A percentile compares a stretch with the other conserved stretches of the same genome.
Conservation (phyloP, 2,797 vertebrate species). For the Chromis chromis region DNA sequence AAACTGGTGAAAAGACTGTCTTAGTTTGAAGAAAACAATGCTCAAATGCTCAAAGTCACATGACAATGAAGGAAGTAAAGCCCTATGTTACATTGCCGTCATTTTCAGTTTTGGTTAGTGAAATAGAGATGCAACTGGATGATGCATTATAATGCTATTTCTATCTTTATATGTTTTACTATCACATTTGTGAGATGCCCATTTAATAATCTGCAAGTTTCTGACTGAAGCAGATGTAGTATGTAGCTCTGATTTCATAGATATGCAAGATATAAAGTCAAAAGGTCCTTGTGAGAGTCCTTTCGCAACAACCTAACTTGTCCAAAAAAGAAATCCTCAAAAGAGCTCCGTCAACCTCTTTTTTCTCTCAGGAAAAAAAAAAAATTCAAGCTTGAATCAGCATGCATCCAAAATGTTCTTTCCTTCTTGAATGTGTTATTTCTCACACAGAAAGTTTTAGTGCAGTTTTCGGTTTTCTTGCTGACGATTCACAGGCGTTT, state of each 20-base stretch:
- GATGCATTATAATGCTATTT: slow-evolving; percentile 69
- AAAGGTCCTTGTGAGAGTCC: slow-evolving; percentile 34
- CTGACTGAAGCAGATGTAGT: slow-evolving; percentile 43
- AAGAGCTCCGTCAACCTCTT: slow-evolving; percentile 16
- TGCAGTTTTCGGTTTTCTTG: slow-evolving; percentile 41
- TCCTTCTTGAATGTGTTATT: slow-evolving; percentile 28
- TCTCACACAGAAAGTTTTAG: slow-evolving; percentile 13
- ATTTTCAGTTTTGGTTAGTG: slow-evolving; percentile 77
- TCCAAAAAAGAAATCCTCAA: slow-evolving; percentile 42
- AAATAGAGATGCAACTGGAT: slow-evolving; percentile 58
- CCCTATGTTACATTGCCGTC: slow-evolving; percentile 80
- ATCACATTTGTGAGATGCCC: slow-evolving; percentile 73
- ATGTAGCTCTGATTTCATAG: slow-evolving; percentile 75
- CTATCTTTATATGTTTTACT: slow-evolving; percentile 45
- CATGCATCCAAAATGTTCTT: slow-evolving; percentile 40
- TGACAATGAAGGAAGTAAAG: slow-evolving; percentile 79
- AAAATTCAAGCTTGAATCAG: slow-evolving; percentile 15
- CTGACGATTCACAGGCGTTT: slow-evolving; percentile 38
- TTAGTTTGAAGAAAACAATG: slow-evolving; percentile 70
- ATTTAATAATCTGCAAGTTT: slow-evolving; percentile 50
- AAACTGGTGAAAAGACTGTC: slow-evolving; percentile 85
- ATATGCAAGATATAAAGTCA: slow-evolving; percentile 51
- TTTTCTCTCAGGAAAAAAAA: slow-evolving; percentile 27
- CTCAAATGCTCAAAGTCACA: slow-evolving; percentile 80
- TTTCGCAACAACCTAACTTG: slow-evolving; percentile 11